Evolutionary conservation across 2,113 vertebrate species (phyloP).

Genomic region (Clarias macrocephalus): DNA sequence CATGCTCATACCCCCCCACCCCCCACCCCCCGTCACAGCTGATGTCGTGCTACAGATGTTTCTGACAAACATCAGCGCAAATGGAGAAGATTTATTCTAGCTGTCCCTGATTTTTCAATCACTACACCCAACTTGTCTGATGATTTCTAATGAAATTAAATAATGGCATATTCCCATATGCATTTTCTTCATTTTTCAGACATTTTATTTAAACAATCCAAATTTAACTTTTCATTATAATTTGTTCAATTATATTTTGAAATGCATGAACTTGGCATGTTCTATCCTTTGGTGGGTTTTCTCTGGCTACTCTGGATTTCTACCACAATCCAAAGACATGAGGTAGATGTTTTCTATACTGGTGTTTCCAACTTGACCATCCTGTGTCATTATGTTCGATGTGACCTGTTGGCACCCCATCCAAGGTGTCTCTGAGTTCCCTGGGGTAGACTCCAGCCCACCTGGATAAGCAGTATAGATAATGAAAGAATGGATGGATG

Average conservation of each 20-base stretch:
- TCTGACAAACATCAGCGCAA: background rate
- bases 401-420: too few relatives aligned
- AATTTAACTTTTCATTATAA: background rate
- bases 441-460: too few relatives aligned
- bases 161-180: background rate
- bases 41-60: background rate
- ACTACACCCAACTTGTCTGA: background rate
- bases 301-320: too few relatives aligned
- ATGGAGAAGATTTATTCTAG: background rate
- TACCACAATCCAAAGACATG: too few relatives aligned
- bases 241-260: background rate
- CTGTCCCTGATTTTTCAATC: background rate
- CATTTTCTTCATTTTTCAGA: background rate
- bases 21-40: background rate
- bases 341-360: too few relatives aligned
- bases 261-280: background rate
- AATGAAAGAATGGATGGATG: too few relatives aligned
- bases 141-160: background rate
- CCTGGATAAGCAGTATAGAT: too few relatives aligned
- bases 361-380: too few relatives aligned
- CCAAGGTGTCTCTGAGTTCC: too few relatives aligned
- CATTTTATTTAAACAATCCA: background rate
- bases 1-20: background rate
- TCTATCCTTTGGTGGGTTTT: too few relatives aligned
- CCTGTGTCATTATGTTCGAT: too few relatives aligned